These are phyloP conservation scores for Bradypus variegatus DNA, from an alignment of 2,797 vertebrate genomes.

Conservation along the genomic window DNA sequence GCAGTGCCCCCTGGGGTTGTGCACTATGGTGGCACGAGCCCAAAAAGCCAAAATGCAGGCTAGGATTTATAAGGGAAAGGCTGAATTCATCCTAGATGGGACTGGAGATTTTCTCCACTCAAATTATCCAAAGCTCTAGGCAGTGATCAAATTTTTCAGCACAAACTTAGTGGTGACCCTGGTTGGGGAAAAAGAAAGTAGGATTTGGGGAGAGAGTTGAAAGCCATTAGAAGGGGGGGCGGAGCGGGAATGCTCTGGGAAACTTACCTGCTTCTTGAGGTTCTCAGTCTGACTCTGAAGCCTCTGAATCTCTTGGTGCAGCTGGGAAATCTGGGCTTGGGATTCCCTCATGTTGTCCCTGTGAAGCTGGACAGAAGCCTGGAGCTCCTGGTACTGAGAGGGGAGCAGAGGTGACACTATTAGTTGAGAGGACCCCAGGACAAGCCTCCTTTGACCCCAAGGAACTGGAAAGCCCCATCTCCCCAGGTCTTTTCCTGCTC, in stretches of 20 bases:
- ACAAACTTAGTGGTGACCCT: background rate
- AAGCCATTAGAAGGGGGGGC: background rate
- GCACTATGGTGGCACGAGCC: background rate
- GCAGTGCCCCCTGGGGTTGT: background rate
- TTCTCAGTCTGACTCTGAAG: slow-evolving; percentile 80
- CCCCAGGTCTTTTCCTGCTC: background rate
- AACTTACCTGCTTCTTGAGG: slow-evolving; percentile 81
- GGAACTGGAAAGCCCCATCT: background rate
- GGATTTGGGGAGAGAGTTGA: too few species aligned
- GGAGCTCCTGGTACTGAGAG: slow-evolving; percentile 65
- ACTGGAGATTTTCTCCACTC: background rate
- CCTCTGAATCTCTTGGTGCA: slow-evolving; percentile 82
- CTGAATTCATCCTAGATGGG: background rate
- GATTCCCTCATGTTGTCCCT: slow-evolving; percentile 64
- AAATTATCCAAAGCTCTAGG: background rate
- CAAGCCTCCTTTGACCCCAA: background rate
- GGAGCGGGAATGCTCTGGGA: background rate
- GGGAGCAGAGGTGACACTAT: background rate
- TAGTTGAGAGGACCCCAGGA: background rate
- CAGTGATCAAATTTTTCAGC: background rate
- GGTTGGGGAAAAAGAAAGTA: background rate
- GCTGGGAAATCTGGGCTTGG: slow-evolving; percentile 79
- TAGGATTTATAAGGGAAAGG: background rate
- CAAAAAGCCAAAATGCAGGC: background rate
- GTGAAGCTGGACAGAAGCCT: slow-evolving; percentile 54